phyloP scores from a whole-genome alignment of 2,888 invertebrate species.

The Candidula unifasciata region DNA sequence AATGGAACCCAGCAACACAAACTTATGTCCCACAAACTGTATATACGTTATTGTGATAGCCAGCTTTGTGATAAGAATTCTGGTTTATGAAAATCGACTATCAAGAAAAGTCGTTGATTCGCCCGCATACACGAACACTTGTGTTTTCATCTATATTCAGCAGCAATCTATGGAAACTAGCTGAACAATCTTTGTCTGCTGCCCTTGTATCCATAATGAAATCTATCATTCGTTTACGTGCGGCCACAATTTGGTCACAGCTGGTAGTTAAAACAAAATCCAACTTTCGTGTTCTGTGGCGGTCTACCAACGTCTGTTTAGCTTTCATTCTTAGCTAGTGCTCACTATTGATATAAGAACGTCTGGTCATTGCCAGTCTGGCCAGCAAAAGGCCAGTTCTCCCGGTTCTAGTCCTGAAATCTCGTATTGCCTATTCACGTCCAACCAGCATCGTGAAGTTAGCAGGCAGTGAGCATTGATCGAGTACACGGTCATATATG shows the following conservation, averaged over 20 bases:
- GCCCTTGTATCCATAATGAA: not conserved
- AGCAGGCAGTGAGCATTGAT: slow-evolving; percentile 7
- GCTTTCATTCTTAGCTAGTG: not conserved
- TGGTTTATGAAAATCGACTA: not conserved
- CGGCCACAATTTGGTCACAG: not conserved
- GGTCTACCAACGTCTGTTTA: not conserved
- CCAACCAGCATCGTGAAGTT: not conserved
- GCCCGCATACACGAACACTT: not conserved
- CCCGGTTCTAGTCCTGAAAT: not conserved
- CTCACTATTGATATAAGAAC: slow-evolving; percentile 5
- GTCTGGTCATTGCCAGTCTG: slow-evolving; percentile 6
- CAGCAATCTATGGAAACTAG: not conserved
- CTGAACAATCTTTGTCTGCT: not conserved
- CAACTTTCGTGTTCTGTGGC: not conserved
- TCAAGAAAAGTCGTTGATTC: not conserved
- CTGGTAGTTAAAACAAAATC: not conserved
- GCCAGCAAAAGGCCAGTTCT: not conserved
- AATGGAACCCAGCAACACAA: not conserved
- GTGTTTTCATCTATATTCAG: not conserved
- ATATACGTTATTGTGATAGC: not conserved
- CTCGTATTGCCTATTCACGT: too few relatives aligned
- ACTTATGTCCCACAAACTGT: not conserved
- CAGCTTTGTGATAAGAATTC: not conserved
- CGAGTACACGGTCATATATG: not conserved
- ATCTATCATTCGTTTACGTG: not conserved